phyloP scores from a whole-genome alignment of 2,113 vertebrate species.

The Pangasianodon hypophthalmus region DNA sequence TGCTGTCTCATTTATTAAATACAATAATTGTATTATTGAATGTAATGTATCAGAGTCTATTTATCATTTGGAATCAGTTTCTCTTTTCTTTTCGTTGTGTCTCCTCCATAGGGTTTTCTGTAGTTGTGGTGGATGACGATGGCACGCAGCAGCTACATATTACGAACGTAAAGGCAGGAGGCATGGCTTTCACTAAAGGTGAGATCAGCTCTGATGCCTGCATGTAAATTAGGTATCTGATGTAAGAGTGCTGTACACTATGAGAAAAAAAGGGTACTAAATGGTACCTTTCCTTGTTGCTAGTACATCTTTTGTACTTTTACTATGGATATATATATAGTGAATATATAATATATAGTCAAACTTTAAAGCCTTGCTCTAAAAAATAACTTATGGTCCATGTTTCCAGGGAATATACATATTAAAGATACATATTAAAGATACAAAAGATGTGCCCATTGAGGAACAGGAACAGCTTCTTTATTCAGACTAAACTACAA shows the following conservation, averaged over 20 bases:
- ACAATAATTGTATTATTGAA: neutral
- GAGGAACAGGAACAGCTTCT: neutral
- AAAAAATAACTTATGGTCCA: neutral
- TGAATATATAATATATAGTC: neutral
- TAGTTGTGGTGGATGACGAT: slow-evolving; percentile 88
- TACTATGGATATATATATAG: neutral
- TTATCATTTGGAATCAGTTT: neutral
- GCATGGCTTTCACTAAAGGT: slow-evolving; percentile 90
- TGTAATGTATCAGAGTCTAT: neutral
- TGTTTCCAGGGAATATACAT: neutral
- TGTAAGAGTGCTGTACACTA: neutral
- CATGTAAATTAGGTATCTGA: neutral
- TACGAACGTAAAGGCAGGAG: slow-evolving; percentile 82
- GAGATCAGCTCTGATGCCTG: slow-evolving; percentile 17
- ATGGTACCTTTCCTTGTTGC: neutral
- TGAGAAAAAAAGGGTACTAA: neutral
- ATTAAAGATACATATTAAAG: neutral
- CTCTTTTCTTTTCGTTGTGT: neutral
- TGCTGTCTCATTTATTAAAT: neutral
- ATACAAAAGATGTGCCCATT: neutral
- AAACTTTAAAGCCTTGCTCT: neutral
- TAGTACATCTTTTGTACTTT: neutral
- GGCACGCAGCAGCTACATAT: slow-evolving; percentile 84
- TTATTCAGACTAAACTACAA: neutral
- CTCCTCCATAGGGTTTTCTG: slow-evolving; percentile 81